These are phyloP conservation scores for Drosophila pectinifera DNA, from an alignment of 1,140 invertebrate species.

Conservation along the genomic window DNA sequence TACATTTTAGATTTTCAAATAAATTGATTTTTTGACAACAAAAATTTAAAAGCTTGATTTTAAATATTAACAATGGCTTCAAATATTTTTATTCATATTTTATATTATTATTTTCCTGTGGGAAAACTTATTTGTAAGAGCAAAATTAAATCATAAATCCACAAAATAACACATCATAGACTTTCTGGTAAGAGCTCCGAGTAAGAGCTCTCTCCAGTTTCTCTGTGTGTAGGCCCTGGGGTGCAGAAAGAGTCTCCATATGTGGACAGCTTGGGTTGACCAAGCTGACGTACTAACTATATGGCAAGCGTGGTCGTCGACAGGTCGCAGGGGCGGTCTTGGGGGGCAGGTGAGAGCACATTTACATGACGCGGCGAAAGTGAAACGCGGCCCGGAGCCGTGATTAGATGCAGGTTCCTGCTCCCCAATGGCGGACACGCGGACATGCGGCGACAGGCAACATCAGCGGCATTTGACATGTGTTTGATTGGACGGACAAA, in stretches of 20 bases:
- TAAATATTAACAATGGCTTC: not conserved
- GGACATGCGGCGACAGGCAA: conserved; percentile 54
- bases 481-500: conserved; percentile 73
- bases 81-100: too few relatives aligned
- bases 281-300: conserved; percentile 52
- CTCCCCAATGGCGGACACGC: conserved; percentile 42
- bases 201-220: too few relatives aligned
- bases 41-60: not conserved
- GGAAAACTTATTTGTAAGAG: not conserved
- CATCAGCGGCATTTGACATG: conserved; percentile 71
- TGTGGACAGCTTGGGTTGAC: conserved; percentile 46
- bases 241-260: conserved; percentile 33
- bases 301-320: conserved; percentile 38
- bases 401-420: conserved; percentile 70
- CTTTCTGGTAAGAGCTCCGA: too few relatives aligned
- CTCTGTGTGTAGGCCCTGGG: conserved; percentile 7
- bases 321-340: conserved; percentile 7
- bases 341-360: conserved; percentile 62
- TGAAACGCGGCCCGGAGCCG: conserved; percentile 65
- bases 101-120: not conserved
- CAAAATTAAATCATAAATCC: not conserved
- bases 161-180: not conserved
- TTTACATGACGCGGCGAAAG: conserved; percentile 81
- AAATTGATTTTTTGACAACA: not conserved
- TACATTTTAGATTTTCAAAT: not conserved